These are phyloP conservation scores for Aphodius granarius DNA, from an alignment of 2,888 invertebrate species.

Conservation along the genomic window DNA sequence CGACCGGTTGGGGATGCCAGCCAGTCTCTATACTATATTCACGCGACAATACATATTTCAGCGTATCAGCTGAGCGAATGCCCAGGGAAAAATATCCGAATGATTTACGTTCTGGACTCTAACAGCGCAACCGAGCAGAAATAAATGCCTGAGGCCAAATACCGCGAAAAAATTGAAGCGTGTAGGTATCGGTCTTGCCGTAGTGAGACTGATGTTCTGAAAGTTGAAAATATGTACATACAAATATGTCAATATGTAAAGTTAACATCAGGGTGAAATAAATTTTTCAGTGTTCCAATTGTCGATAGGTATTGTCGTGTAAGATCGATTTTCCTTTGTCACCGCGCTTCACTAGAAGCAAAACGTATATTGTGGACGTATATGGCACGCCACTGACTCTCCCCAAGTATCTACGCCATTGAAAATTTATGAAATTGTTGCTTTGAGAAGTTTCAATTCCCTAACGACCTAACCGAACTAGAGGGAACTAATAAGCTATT, in stretches of 20 bases:
- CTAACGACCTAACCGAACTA: not conserved
- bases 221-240: too few species aligned
- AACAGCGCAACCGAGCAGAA: not conserved
- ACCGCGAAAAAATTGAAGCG: not conserved
- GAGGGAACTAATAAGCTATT: not conserved
- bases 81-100: not conserved
- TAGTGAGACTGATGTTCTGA: too few species aligned
- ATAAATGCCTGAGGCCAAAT: not conserved
- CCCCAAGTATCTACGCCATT: not conserved
- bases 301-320: not conserved
- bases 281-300: too few species aligned
- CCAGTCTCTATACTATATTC: not conserved
- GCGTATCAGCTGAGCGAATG: not conserved
- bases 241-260: too few species aligned
- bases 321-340: not conserved
- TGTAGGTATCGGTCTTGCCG: not conserved
- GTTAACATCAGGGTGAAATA: too few species aligned
- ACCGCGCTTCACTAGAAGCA: not conserved
- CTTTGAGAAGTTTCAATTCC: not conserved
- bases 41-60: not conserved
- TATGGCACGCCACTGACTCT: not conserved
- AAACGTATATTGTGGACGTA: not conserved
- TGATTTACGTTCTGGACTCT: not conserved
- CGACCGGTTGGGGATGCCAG: not conserved
- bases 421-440: not conserved